Evolutionary conservation across 2,888 invertebrate genomes (phyloP).

Genomic region (Mesochorus sp.): DNA sequence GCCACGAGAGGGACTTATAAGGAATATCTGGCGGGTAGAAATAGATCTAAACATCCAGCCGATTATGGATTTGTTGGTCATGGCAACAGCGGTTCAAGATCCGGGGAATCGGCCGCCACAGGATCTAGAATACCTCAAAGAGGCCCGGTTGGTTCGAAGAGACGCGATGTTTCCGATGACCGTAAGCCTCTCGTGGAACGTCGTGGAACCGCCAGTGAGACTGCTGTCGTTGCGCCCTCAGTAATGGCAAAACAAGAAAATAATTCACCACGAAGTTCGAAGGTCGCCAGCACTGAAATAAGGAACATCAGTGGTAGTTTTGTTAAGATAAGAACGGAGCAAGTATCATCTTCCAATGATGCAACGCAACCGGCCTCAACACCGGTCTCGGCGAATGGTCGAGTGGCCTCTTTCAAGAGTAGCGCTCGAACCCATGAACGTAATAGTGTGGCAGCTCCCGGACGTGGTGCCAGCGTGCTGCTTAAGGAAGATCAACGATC

Average conservation of each 20-base stretch:
- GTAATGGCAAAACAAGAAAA: constrained; percentile 41
- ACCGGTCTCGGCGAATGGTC: constrained; percentile 62
- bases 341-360: constrained; percentile 53
- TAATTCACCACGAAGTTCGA: constrained; percentile 19
- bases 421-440: constrained; percentile 68
- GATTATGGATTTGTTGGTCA: constrained; percentile 69
- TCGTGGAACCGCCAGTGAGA: background rate
- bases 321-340: constrained; percentile 63
- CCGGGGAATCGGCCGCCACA: constrained; percentile 65
- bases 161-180: constrained; percentile 39
- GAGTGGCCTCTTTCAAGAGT: constrained; percentile 71
- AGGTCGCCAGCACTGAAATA: constrained; percentile 22
- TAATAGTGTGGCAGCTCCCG: constrained; percentile 47
- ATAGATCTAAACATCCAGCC: constrained; percentile 61
- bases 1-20: constrained; percentile 72
- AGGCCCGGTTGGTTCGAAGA: constrained; percentile 47
- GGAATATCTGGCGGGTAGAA: constrained; percentile 54
- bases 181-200: background rate
- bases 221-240: background rate
- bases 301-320: constrained; percentile 47
- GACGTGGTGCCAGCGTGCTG: constrained; percentile 28
- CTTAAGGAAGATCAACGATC: constrained; percentile 55
- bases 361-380: constrained; percentile 27
- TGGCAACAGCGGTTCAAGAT: constrained; percentile 48
- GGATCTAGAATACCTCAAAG: constrained; percentile 72